Evolutionary conservation across 2,113 vertebrate species (phyloP).

Genomic region (Lutjanus erythropterus): DNA sequence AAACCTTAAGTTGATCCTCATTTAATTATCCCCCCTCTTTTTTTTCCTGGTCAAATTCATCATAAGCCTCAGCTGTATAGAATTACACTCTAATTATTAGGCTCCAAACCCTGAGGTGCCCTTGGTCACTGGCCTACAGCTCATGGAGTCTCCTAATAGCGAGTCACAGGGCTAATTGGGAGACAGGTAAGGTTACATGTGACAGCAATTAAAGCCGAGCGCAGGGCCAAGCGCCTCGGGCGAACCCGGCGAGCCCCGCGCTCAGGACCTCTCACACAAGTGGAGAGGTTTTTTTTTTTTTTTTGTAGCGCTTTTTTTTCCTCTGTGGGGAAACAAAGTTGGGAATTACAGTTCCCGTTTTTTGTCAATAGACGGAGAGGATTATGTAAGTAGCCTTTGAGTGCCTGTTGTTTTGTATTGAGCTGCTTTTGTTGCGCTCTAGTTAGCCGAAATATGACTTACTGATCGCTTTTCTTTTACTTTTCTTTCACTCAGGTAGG

Average conservation of each 20-base stretch:
- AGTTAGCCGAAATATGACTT: too few relatives aligned
- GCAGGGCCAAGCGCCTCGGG: constrained; percentile 80
- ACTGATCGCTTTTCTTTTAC: neutral
- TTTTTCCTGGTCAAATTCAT: constrained; percentile 58
- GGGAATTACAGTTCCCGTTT: constrained; percentile 20
- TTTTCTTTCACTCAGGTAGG: too few relatives aligned
- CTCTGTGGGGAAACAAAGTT: constrained; percentile 16
- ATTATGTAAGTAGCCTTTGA: neutral
- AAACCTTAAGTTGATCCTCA: constrained; percentile 57
- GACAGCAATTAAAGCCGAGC: constrained; percentile 85
- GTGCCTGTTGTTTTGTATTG: neutral
- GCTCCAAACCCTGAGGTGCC: constrained; percentile 69
- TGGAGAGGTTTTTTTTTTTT: constrained; percentile 25
- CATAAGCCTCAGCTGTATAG: constrained; percentile 71
- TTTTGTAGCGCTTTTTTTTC: constrained; percentile 39
- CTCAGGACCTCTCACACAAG: constrained; percentile 58
- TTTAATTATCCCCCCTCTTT: constrained; percentile 66
- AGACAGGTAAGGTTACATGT: constrained; percentile 89
- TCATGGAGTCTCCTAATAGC: constrained; percentile 83
- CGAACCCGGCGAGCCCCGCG: constrained; percentile 46
- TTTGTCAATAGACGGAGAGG: neutral
- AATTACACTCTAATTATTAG: constrained; percentile 83
- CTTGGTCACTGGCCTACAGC: constrained; percentile 71
- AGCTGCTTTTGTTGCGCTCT: neutral
- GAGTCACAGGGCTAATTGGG: constrained; percentile 85